phyloP scores from a whole-genome alignment of 1,140 invertebrate genomes.

The Ericerus pela region DNA sequence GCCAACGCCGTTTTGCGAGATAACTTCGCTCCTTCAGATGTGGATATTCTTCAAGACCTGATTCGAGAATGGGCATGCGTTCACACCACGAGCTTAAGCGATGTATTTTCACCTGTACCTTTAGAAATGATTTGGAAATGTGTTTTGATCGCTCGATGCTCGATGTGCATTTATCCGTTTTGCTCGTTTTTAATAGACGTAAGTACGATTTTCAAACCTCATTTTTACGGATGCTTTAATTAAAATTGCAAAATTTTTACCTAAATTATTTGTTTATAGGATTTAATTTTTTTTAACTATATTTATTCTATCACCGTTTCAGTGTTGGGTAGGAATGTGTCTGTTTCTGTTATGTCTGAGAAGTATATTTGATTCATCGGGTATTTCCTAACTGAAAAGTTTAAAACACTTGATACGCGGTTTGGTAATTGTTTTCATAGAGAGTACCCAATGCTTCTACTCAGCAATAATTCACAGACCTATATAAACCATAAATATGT shows the following conservation, averaged over 20 bases:
- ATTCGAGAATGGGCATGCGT: background rate
- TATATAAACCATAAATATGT: too few species aligned
- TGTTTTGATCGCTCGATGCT: background rate
- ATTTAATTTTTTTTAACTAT: background rate
- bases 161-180: conserved; percentile 3
- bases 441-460: too few species aligned
- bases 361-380: too few species aligned
- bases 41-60: background rate
- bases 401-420: too few species aligned
- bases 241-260: too few species aligned
- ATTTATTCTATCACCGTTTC: too few species aligned
- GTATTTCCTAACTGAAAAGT: too few species aligned
- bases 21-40: background rate
- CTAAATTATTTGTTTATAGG: background rate
- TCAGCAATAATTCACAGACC: too few species aligned
- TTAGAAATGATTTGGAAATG: background rate
- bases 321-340: background rate
- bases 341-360: background rate
- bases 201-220: too few species aligned
- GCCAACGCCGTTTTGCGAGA: background rate
- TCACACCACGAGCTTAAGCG: background rate
- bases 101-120: background rate
- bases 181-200: background rate
- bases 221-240: too few species aligned
- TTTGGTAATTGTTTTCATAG: too few species aligned